Conservation (phyloP, 2,113 vertebrate genomes). For the Columbina picui region DNA sequence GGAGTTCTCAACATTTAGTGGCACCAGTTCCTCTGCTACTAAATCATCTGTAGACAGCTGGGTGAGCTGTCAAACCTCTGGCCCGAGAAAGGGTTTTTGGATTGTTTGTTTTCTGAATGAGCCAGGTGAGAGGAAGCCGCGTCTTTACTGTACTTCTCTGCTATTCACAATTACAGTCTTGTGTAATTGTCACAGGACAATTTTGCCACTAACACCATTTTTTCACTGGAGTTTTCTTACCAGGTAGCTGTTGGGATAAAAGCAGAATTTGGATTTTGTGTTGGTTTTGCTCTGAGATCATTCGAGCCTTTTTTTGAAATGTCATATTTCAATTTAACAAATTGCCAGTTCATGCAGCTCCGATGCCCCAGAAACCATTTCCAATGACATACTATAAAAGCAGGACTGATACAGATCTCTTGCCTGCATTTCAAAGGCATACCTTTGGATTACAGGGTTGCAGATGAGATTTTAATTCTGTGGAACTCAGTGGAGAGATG, state of each 20-base stretch:
- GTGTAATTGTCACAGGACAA: not conserved
- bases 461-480: not conserved
- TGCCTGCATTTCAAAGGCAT: constrained; percentile 20
- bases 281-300: not conserved
- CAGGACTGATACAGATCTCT: constrained; percentile 1
- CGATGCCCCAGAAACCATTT: not conserved
- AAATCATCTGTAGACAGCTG: not conserved
- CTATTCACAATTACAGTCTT: not conserved
- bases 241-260: not conserved
- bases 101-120: not conserved
- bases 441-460: not conserved
- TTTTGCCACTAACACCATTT: not conserved
- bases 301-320: not conserved
- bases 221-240: not conserved
- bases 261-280: not conserved
- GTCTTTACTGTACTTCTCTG: not conserved
- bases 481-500: not conserved
- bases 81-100: not conserved
- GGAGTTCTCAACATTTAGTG: not conserved
- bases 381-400: not conserved
- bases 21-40: not conserved
- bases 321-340: constrained; percentile 3
- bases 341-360: not conserved
- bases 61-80: not conserved
- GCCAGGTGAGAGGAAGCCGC: not conserved